Conservation (phyloP, 2,797 vertebrate genomes). For the Caiman crocodilus region DNA sequence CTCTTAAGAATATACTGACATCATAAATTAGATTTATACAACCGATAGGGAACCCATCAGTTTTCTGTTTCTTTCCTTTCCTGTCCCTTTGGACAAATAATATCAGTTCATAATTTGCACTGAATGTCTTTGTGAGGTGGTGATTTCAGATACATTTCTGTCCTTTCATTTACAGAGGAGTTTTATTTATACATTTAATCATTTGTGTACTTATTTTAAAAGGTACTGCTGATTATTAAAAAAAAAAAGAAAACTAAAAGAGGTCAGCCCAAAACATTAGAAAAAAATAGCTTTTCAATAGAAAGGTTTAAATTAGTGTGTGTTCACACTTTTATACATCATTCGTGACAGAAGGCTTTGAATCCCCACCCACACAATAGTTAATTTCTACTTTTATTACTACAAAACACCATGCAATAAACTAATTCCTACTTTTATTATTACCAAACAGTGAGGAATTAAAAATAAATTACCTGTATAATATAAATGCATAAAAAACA, state of each 20-base stretch:
- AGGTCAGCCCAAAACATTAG: neutral
- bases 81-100: neutral
- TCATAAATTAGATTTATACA: neutral
- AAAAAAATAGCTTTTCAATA: neutral
- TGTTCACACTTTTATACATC: neutral
- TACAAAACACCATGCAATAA: neutral
- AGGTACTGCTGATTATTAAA: neutral
- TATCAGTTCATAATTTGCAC: neutral
- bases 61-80: no score
- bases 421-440: neutral
- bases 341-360: neutral
- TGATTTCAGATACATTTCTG: fast-evolving
- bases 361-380: neutral
- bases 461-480: neutral
- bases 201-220: neutral
- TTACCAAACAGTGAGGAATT: neutral
- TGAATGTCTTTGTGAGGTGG: fast-evolving
- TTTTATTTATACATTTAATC: no score
- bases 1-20: no score
- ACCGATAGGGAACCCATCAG: no score
- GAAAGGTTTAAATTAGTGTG: neutral
- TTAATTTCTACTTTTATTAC: no score
- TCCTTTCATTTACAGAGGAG: neutral
- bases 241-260: neutral
- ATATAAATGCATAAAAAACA: neutral